These are phyloP conservation scores for Orchesellides sinensis DNA, from an alignment of 2,888 invertebrate genomes.

Conservation along the genomic window DNA sequence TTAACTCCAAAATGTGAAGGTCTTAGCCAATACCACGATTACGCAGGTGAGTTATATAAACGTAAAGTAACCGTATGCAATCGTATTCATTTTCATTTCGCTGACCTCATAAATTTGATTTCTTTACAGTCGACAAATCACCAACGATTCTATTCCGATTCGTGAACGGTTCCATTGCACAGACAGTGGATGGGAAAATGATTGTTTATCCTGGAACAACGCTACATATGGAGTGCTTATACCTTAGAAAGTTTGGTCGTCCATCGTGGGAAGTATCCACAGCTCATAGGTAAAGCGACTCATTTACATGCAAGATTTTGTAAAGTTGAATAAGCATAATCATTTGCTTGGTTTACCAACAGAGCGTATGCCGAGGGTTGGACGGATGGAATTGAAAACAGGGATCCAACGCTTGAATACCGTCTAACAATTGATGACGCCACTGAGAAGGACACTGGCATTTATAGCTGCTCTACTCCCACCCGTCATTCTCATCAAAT, in stretches of 20 bases:
- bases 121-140: conserved; percentile 58
- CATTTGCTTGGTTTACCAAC: conserved; percentile 73
- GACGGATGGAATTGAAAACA: conserved; percentile 85
- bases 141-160: conserved; percentile 67
- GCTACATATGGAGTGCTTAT: conserved; percentile 91
- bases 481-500: conserved; percentile 89
- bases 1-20: conserved; percentile 86
- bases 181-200: conserved; percentile 90
- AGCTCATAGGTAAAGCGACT: conserved; percentile 22
- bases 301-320: neutral
- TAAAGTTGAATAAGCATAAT: neutral
- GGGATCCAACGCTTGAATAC: conserved; percentile 88
- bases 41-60: conserved; percentile 83
- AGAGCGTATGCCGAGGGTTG: conserved; percentile 88
- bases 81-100: neutral
- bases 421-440: conserved; percentile 89
- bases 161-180: conserved; percentile 87
- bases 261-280: conserved; percentile 86
- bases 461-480: conserved; percentile 90
- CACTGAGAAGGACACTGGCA: conserved; percentile 83
- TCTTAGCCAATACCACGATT: conserved; percentile 90
- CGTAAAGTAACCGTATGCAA: neutral
- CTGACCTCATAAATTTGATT: no score
- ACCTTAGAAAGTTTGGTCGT: conserved; percentile 90
- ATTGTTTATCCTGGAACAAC: conserved; percentile 90